Percentiles rank a stretch among this genome's conserved stretches.
phyloP scores from a whole-genome alignment of 2,888 invertebrate genomes.

The Melanostoma scalare region DNA sequence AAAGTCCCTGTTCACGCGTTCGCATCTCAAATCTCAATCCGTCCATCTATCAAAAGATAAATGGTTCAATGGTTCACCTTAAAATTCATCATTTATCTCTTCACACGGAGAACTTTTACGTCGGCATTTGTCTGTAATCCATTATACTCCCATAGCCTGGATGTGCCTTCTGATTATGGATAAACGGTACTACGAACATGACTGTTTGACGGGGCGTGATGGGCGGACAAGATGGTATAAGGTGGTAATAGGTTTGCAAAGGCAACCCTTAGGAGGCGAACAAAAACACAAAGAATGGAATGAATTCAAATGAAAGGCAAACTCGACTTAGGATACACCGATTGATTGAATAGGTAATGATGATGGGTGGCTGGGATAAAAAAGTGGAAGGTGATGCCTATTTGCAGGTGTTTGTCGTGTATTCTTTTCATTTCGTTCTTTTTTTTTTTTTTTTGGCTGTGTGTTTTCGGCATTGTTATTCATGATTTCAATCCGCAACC shows the following conservation, averaged over 20 bases:
- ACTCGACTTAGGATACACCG: slow-evolving; percentile 52
- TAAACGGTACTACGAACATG: slow-evolving; percentile 50
- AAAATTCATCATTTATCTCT: slow-evolving; percentile 73
- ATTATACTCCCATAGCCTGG: slow-evolving; percentile 59
- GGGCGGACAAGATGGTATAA: slow-evolving; percentile 9
- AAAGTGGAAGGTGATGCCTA: slow-evolving; percentile 13
- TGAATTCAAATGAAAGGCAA: slow-evolving; percentile 69
- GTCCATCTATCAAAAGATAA: slow-evolving; percentile 69
- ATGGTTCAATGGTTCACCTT: slow-evolving; percentile 71
- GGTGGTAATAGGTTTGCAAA: slow-evolving; percentile 61
- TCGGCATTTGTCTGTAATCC: slow-evolving; percentile 72
- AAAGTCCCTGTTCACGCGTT: slow-evolving; percentile 65
- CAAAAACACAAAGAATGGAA: slow-evolving; percentile 49
- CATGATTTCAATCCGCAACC: slow-evolving; percentile 62
- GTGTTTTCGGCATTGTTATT: slow-evolving; percentile 50
- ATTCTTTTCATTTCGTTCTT: slow-evolving; percentile 6
- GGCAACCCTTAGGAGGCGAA: slow-evolving; percentile 23
- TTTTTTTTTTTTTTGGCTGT: slow-evolving; percentile 10
- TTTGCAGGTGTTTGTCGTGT: slow-evolving; percentile 57
- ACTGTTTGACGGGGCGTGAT: background rate
- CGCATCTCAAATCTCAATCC: slow-evolving; percentile 67
- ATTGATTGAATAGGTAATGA: slow-evolving; percentile 72
- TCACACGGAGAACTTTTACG: slow-evolving; percentile 51
- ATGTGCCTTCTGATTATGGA: slow-evolving; percentile 61
- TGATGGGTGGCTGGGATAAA: slow-evolving; percentile 39